Percentiles rank a stretch among this genome's conserved stretches.
Conservation (phyloP, 2,113 vertebrate species). For the Pygathrix nemaeus region DNA sequence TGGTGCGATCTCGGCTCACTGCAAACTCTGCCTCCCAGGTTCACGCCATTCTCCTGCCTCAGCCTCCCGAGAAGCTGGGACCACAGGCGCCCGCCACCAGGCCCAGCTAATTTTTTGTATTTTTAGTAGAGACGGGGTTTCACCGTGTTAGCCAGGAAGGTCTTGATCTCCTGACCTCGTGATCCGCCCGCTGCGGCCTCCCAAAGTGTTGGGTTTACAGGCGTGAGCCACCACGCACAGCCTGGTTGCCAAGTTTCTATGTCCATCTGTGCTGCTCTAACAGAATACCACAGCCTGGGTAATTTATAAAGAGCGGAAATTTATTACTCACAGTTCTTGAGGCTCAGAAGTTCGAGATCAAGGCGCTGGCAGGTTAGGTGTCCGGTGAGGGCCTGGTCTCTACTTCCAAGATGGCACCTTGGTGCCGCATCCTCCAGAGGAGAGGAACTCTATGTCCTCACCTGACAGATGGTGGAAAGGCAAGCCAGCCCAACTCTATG, state of each 20-base stretch:
- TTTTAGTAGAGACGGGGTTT: too few species aligned
- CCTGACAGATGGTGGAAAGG: neutral
- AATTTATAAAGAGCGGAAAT: neutral
- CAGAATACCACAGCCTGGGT: neutral
- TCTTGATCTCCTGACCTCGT: too few species aligned
- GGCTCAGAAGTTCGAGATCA: neutral
- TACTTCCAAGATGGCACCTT: neutral
- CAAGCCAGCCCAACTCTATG: neutral
- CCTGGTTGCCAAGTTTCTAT: neutral
- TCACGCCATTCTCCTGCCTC: too few species aligned
- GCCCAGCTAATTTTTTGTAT: too few species aligned
- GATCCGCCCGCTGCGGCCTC: rapidly evolving
- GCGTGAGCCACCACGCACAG: rapidly evolving
- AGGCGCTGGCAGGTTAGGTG: neutral
- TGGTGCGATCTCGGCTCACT: too few species aligned
- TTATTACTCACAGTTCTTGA: neutral
- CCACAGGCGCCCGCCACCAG: too few species aligned
- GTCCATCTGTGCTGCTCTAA: neutral
- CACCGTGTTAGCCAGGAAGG: too few species aligned
- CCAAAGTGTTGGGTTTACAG: too few species aligned
- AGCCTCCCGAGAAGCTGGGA: too few species aligned
- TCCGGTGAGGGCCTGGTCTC: neutral
- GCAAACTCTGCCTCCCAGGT: too few species aligned
- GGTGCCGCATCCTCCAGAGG: too few species aligned
- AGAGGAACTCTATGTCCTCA: neutral